phyloP scores from a whole-genome alignment of 2,797 vertebrate species.

The Apodemus agrarius region DNA sequence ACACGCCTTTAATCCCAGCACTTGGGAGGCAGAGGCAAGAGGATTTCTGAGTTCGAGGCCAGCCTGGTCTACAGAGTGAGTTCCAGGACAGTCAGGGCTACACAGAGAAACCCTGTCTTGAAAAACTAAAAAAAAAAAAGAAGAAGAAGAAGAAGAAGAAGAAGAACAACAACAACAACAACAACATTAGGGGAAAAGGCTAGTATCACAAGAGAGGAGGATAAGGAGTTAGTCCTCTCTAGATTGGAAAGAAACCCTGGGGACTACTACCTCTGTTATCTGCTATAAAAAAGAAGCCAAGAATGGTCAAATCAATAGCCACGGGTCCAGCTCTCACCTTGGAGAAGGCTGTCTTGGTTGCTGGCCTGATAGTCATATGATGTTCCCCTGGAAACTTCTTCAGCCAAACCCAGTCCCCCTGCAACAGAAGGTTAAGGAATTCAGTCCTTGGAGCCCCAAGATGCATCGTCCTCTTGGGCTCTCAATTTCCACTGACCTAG shows the following conservation, averaged over 20 bases:
- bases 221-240: neutral
- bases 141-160: too few species aligned
- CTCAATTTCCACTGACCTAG: neutral
- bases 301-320: neutral
- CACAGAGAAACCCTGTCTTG: too few species aligned
- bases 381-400: conserved; percentile 92
- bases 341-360: conserved; percentile 90
- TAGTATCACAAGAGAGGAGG: neutral
- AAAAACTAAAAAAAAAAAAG: too few species aligned
- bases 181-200: conserved; percentile 18
- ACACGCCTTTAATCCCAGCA: too few species aligned
- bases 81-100: too few species aligned
- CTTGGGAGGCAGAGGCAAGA: too few species aligned
- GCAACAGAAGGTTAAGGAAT: neutral
- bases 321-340: conserved; percentile 86
- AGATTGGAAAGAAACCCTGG: neutral
- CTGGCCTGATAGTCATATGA: conserved; percentile 83
- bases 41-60: too few species aligned
- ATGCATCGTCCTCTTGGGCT: neutral
- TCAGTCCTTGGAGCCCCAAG: neutral
- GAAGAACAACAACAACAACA: too few species aligned
- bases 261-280: neutral
- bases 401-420: conserved; percentile 98
- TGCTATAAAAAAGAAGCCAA: conserved; percentile 2
- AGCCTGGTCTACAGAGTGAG: too few species aligned